phyloP scores from a whole-genome alignment of 2,797 vertebrate genomes.

The Hyperoplus immaculatus region DNA sequence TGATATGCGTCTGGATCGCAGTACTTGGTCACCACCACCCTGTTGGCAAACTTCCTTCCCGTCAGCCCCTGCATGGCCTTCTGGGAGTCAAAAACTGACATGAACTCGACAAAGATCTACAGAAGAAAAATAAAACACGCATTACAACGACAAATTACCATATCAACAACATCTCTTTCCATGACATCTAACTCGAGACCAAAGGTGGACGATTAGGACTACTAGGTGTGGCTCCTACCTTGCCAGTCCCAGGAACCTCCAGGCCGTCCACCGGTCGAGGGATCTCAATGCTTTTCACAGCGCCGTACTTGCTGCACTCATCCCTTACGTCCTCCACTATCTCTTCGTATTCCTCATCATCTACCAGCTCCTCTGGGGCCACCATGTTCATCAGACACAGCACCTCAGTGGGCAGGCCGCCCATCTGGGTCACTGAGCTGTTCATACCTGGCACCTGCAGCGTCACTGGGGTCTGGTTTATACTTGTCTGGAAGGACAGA shows the following conservation, averaged over 20 bases:
- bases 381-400: constrained; percentile 98
- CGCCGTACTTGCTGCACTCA: constrained; percentile 95
- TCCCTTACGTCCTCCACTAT: constrained; percentile 95
- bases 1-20: constrained; percentile 96
- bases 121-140: background rate
- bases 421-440: constrained; percentile 94
- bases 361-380: constrained; percentile 93
- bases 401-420: constrained; percentile 93
- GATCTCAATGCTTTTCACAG: constrained; percentile 96
- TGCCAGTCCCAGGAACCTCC: constrained; percentile 93
- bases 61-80: constrained; percentile 97
- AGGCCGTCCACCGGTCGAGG: constrained; percentile 94
- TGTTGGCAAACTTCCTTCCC: constrained; percentile 95
- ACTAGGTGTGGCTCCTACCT: constrained; percentile 79
- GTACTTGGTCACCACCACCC: constrained; percentile 97
- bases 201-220: no score
- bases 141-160: background rate
- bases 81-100: constrained; percentile 95
- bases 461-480: constrained; percentile 96
- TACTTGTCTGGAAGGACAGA: constrained; percentile 87
- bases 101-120: constrained; percentile 96
- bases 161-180: background rate
- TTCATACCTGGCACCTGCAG: constrained; percentile 95
- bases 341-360: constrained; percentile 96
- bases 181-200: background rate